A percentile compares a stretch with the other conserved stretches of the same genome.
These are phyloP conservation scores for Petaurus breviceps DNA, from an alignment of 2,113 vertebrate genomes.

Conservation along the genomic window DNA sequence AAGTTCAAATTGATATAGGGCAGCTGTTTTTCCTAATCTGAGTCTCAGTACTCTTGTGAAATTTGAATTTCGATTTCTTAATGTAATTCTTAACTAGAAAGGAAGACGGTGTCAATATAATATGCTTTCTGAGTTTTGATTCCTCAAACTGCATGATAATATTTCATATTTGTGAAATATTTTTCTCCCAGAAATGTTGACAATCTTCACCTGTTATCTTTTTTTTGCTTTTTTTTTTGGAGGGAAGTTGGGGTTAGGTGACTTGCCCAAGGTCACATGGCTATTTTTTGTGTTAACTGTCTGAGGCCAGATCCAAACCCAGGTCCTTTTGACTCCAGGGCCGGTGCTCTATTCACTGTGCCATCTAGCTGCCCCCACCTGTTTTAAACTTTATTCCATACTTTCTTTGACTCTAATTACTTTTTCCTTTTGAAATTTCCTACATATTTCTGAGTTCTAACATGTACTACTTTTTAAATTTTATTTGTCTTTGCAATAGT, in stretches of 20 bases:
- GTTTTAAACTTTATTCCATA: not conserved
- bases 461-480: slow-evolving; percentile 8
- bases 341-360: too few species aligned
- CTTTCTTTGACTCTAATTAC: not conserved
- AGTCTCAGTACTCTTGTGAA: not conserved
- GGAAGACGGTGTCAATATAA: not conserved
- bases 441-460: not conserved
- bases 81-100: slow-evolving; percentile 1
- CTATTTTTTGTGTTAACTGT: too few species aligned
- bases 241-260: too few species aligned
- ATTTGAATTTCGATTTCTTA: not conserved
- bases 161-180: slow-evolving; percentile 4
- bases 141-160: slow-evolving; percentile 7
- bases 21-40: not conserved
- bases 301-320: too few species aligned
- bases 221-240: too few species aligned
- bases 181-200: not conserved
- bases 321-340: too few species aligned
- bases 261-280: too few species aligned
- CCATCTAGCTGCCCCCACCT: too few species aligned
- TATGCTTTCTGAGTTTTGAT: slow-evolving; percentile 7
- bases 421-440: slow-evolving; percentile 4
- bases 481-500: not conserved
- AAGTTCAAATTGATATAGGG: slow-evolving; percentile 15
- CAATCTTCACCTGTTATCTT: not conserved